These are phyloP conservation scores for Melanotaenia pygmaea DNA, from an alignment of 2,797 vertebrate genomes.

Conservation along the genomic window DNA sequence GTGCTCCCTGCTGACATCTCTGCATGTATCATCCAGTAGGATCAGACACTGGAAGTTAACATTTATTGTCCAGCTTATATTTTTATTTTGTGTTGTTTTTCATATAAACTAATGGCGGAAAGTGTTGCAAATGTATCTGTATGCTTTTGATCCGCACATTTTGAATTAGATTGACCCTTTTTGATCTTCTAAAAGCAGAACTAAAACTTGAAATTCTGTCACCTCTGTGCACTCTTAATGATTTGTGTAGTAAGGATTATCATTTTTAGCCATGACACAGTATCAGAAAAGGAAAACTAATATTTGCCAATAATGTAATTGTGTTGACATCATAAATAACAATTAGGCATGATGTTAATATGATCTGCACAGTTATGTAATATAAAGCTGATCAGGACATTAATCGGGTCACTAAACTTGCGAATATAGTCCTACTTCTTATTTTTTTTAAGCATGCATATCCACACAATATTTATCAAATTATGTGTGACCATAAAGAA, in stretches of 20 bases:
- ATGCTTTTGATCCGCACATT: not conserved
- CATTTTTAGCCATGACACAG: too few relatives aligned
- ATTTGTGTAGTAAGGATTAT: not conserved
- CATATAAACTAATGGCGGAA: conserved; percentile 6
- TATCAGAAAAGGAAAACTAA: not conserved
- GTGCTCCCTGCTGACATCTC: conserved; percentile 39
- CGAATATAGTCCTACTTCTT: not conserved
- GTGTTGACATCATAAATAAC: not conserved
- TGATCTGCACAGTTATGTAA: not conserved
- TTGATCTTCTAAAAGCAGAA: not conserved
- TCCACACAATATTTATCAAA: not conserved
- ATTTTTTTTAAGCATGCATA: not conserved
- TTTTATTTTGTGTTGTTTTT: conserved; percentile 23
- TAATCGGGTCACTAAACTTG: not conserved
- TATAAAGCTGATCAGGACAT: not conserved
- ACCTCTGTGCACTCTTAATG: not conserved
- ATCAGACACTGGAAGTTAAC: conserved; percentile 22
- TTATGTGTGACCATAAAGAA: not conserved
- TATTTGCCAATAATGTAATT: not conserved
- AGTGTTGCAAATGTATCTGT: not conserved
- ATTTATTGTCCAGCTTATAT: conserved; percentile 13
- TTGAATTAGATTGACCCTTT: not conserved
- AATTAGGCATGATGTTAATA: not conserved
- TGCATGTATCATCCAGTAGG: conserved; percentile 13
- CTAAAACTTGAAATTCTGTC: not conserved